Base-by-base conservation (phyloP, 2,888 invertebrate species). In the Parapristionchus giblindavisi region DNA sequence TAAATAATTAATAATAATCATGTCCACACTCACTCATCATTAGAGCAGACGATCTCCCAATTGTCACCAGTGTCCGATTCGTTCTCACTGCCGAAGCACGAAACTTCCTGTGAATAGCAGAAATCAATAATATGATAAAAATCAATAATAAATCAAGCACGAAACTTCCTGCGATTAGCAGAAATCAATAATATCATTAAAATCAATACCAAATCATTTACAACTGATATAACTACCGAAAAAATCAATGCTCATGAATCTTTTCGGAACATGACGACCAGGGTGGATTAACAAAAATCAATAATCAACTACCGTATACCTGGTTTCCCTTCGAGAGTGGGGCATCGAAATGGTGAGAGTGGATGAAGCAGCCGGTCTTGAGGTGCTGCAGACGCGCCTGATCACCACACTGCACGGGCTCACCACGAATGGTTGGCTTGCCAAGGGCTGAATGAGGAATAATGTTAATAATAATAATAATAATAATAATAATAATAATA, bases 321-420 rank as follows among this genome's bases (percentile, higher is more conserved):
- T 99, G 98, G 89, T 97, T 94, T 88, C 95, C 94, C 17, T 93
- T 93, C 11, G 96, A 96, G 54, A 99, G 90, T 0, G 99, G 99
- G 6, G 98, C 97, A 32, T 93, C 92, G 88, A 99, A 98, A 86
- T 93, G 92, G 89, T 99, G 99, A 0, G 97, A 97, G 89, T 99
- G 99, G 32, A 99, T 91, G 90, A 97, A 96, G 88, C 94, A 94
- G 81, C 93, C 93, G 0, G 98, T 98, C 2, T 92, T 91, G 71
- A 94, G 89, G 90, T 99, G 99, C 87, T 94, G 93, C 60, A 99
- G 89, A n/a, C 83, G 80, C 29, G 82, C 77, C 61, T 78, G 77
- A 21, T 40, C 73, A 34, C 95, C 96, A 89, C 99, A 99, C 89
- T 93, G 92, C 52, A 99, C 91, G 0, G 95, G 93, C 80, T 92